Conservation (phyloP, 2,113 vertebrate species). For the Myxocyprinus asiaticus region DNA sequence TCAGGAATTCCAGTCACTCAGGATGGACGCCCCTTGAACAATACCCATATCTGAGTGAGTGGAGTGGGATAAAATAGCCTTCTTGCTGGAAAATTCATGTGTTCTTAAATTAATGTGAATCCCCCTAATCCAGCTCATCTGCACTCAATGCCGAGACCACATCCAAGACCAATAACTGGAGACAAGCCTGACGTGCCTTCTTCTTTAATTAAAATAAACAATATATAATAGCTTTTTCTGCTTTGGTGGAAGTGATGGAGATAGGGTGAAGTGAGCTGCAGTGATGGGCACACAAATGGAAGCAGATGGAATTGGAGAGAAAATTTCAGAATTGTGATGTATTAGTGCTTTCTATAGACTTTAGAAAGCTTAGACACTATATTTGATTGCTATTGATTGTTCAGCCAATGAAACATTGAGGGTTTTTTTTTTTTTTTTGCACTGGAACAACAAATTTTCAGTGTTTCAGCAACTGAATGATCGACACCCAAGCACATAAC, state of each 20-base stretch:
- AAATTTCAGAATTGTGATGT: background rate
- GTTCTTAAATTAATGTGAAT: slow-evolving; percentile 59
- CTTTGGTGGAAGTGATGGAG: background rate
- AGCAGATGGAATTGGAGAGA: background rate
- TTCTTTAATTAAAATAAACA: slow-evolving; percentile 52
- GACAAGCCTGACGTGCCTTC: slow-evolving; percentile 2
- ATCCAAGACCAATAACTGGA: slow-evolving; percentile 41
- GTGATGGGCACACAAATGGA: background rate
- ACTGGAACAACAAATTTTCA: too few relatives aligned
- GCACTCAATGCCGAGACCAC: slow-evolving; percentile 44
- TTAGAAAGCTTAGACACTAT: too few relatives aligned
- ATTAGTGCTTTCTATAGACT: background rate
- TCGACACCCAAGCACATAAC: too few relatives aligned
- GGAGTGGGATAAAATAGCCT: slow-evolving; percentile 26
- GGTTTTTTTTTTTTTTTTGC: too few relatives aligned
- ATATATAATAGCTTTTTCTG: slow-evolving; percentile 40
- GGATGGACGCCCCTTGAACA: slow-evolving; percentile 44
- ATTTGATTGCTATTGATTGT: too few relatives aligned
- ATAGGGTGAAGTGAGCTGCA: background rate
- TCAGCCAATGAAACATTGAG: too few relatives aligned
- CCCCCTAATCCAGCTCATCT: slow-evolving; percentile 46
- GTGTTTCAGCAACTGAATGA: too few relatives aligned
- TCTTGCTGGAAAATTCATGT: slow-evolving; percentile 54
- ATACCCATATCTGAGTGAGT: slow-evolving; percentile 6
- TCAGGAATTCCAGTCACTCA: slow-evolving; percentile 29